Percentiles rank a stretch among this genome's conserved stretches.
Conservation (phyloP, 2,888 invertebrate species). For the Orthonychiurus folsomi region DNA sequence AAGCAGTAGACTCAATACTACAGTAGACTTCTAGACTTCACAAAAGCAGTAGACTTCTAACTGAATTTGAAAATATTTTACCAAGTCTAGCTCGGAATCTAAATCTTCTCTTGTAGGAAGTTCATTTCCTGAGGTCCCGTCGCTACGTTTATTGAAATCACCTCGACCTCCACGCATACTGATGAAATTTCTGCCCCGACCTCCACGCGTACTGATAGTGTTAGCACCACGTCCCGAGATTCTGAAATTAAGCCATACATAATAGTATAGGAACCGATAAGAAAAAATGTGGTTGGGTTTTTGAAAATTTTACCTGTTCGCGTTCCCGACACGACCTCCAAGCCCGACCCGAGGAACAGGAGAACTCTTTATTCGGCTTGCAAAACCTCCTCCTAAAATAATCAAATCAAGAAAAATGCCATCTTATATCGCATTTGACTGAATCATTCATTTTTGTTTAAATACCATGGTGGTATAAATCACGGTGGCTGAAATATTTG, state of each 20-base stretch:
- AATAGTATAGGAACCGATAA: not conserved
- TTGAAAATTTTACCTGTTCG: no score
- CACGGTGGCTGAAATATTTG: no score
- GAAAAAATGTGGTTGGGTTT: not conserved
- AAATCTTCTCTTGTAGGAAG: constrained; percentile 23
- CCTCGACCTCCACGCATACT: constrained; percentile 13
- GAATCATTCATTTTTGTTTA: no score
- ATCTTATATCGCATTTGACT: no score
- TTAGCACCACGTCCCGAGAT: not conserved
- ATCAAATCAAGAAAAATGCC: no score
- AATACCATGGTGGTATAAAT: no score
- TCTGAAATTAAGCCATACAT: no score
- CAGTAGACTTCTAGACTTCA: not conserved
- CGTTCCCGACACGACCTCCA: not conserved
- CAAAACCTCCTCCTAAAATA: no score
- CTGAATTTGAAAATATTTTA: constrained; percentile 15
- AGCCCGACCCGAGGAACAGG: no score
- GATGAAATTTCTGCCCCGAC: constrained; percentile 9
- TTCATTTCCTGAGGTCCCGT: not conserved
- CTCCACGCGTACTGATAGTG: constrained; percentile 2
- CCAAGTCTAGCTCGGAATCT: constrained; percentile 29
- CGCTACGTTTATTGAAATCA: not conserved
- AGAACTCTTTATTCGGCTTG: no score
- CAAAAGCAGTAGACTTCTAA: not conserved
- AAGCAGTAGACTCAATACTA: no score